Base-by-base conservation (phyloP, 2,888 invertebrate genomes). In the Anthophora plumipes region DNA sequence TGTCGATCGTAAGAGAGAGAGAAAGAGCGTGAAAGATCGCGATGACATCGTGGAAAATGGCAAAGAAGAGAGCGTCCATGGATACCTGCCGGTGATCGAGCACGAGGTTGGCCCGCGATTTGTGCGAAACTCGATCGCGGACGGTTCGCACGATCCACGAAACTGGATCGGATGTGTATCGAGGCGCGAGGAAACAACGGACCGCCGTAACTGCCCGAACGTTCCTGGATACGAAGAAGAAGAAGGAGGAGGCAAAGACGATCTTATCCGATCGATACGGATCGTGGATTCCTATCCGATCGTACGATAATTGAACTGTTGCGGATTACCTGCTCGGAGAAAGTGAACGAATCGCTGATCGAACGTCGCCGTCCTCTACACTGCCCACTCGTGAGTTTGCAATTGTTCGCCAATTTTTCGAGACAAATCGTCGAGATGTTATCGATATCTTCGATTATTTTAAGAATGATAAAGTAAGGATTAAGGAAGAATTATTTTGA, bases 91-190 rank as follows among this genome's bases (percentile, higher is more conserved):
- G 39, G 77, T 80, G 85, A 83, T 83, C 78, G 83, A 76, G 87
- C 85, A 78, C 80, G 82, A 87, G 84, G 77, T 77, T 77, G 76
- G 74, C 52, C 78, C 66, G 31, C 80, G 82, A 83, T 89, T 88
- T 88, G 88, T 88, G 88, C 88, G 88, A 89, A 89, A 86, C 84
- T 76, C 86, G 86, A 86, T 83, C 78, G 86, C 77, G 80, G 78
- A 70, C 73, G 85, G 89, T 89, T 89, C 88, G 85, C 88, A 89
- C 88, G 89, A 89, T 83, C 82, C 81, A 82, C 86, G 83, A 89
- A 89, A 89, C 86, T 85, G 80, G 88, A 89, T 89, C 89, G 85
- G 85, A 88, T 88, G 86, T 86, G 79, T 85, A 81, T 84, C 78
- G 78, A 80, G 76, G 70, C 71, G 76, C 74, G 74, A 68, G 79